Evolutionary conservation across 2,888 invertebrate genomes (phyloP).

Genomic region (Argyra leucocephala): DNA sequence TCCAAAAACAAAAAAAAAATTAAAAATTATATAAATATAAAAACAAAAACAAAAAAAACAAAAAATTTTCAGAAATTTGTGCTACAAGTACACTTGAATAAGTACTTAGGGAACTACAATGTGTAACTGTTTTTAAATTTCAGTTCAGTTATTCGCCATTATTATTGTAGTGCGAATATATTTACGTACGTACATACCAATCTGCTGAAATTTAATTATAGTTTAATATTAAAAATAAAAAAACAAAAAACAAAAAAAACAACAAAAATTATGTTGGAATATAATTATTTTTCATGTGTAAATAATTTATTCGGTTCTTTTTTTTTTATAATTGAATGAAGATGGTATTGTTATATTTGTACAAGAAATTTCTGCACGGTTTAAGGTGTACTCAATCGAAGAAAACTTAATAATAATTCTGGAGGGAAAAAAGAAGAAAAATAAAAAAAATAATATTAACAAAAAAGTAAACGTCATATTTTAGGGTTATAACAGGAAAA

Average conservation of each 20-base stretch:
- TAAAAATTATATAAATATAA: too few relatives aligned
- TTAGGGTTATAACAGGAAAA: too few relatives aligned
- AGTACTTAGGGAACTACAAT: neutral
- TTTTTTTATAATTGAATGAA: neutral
- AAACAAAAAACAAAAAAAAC: too few relatives aligned
- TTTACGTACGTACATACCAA: neutral
- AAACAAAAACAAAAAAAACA: too few relatives aligned
- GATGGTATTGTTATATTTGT: slow-evolving; percentile 1
- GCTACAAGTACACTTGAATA: neutral
- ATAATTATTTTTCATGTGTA: neutral
- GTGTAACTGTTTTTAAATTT: too few relatives aligned
- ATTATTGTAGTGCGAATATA: neutral
- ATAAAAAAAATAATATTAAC: too few relatives aligned
- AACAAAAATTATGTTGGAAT: neutral
- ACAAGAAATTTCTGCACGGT: neutral
- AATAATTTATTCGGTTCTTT: neutral
- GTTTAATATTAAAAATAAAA: neutral
- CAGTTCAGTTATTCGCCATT: too few relatives aligned
- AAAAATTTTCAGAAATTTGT: too few relatives aligned
- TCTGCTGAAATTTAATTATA: neutral
- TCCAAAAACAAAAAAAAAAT: neutral
- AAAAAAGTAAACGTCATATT: too few relatives aligned
- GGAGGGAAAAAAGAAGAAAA: too few relatives aligned
- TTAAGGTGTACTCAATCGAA: neutral
- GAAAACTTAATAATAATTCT: neutral